Base-by-base conservation (phyloP, 2,113 vertebrate species). In the Sinocyclocheilus grahami region DNA sequence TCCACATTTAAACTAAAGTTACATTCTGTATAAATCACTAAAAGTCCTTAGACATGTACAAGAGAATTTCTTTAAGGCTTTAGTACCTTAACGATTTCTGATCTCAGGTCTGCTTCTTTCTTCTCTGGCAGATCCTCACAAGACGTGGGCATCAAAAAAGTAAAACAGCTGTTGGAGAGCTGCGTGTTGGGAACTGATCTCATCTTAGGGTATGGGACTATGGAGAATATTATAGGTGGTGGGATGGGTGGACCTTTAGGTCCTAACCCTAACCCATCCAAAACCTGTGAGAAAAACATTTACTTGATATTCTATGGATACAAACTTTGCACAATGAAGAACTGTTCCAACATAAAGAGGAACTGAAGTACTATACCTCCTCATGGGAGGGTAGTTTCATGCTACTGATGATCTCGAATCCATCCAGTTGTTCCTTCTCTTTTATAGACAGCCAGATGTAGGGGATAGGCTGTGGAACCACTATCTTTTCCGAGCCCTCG, bases 251-350 rank as follows among this genome's bases (percentile, higher is more conserved):
- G 96, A 18, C 95, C 94, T 0, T 87, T 91, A 0, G 94, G 92
- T 48, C 95, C 96, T 86, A 97, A 88, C 0, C 95, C 97, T 77
- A 98, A 86, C 46, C 89, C 55, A 63, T 96, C 94, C 85, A 97
- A 91, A 86, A 98, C 91, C 97, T 99, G 88, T 48, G 76, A 80
- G 4, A 85, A 27, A 78, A 13, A 46, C 48, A 82, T 55, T 16
- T 55, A 83, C 55, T 4, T 42, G 10, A 80, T 42, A 60, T 39
- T 62, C 22, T 53, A 39, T 4, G 33, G 3, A 80, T 55, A 33
- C 12, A 48, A 9, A 9, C 37, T 63, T 2, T 46, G 6, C 2
- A 42, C 6, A 46, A 74, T 5, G 5, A 74, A 20, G 16, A 79
- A 55, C 4, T 60, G 33, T 8, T 69, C 4, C 46, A 62, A 16